A percentile compares a stretch with the other conserved stretches of the same genome.
phyloP scores from a whole-genome alignment of 2,888 invertebrate genomes.

The Slavum lentiscoides region DNA sequence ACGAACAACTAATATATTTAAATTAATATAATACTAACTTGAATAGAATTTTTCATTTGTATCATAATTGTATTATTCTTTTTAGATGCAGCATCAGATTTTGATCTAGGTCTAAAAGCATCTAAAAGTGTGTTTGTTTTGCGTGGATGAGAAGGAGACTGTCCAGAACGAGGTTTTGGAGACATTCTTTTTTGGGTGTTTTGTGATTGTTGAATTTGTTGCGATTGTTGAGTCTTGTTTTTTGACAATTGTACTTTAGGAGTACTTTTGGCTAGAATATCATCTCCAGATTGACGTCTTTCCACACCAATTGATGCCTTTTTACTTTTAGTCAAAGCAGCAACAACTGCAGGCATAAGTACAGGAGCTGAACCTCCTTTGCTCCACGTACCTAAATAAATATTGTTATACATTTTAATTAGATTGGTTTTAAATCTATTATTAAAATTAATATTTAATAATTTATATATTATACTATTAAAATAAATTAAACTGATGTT shows the following conservation, averaged over 20 bases:
- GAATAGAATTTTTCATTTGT: conserved; percentile 81
- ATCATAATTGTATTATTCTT: conserved; percentile 71
- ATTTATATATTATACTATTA: neutral
- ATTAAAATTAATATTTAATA: neutral
- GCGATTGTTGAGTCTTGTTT: conserved; percentile 48
- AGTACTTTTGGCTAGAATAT: conserved; percentile 54
- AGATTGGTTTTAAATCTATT: neutral
- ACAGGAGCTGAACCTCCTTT: conserved; percentile 49
- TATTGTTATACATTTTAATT: neutral
- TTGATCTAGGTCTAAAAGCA: conserved; percentile 76
- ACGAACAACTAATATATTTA: neutral
- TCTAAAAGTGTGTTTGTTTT: conserved; percentile 64
- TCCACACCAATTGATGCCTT: conserved; percentile 54
- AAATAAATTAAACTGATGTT: neutral
- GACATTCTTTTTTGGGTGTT: conserved; percentile 40
- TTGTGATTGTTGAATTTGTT: conserved; percentile 33
- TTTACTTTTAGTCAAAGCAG: conserved; percentile 52
- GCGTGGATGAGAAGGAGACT: conserved; percentile 54
- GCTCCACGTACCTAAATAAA: conserved; percentile 42
- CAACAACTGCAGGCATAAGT: conserved; percentile 42
- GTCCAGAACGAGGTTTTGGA: conserved; percentile 55
- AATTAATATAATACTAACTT: conserved; percentile 63
- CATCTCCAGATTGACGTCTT: conserved; percentile 56
- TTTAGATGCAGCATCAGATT: conserved; percentile 72
- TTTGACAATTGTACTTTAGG: conserved; percentile 42